Percentiles rank a stretch among this genome's conserved stretches.
Conservation (phyloP, 2,888 invertebrate species). For the Conops quadrifasciatus region DNA sequence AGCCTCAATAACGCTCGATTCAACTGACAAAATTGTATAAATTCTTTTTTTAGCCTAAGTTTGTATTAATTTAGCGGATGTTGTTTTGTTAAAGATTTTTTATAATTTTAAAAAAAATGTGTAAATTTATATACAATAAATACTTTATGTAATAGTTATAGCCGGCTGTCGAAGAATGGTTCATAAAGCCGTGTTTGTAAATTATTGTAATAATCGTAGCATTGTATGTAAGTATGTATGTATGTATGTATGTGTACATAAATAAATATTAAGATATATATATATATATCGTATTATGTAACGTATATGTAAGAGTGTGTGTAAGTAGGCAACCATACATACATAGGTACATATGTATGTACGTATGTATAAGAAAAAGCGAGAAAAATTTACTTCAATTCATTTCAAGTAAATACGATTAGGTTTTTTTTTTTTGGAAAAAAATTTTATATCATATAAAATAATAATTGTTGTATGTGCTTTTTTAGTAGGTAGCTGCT, state of each 20-base stretch:
- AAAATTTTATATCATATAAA: no score
- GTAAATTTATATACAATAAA: constrained; percentile 10
- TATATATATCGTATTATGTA: not conserved
- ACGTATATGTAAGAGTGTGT: no score
- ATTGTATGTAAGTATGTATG: not conserved
- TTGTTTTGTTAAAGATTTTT: constrained; percentile 40
- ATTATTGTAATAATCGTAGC: constrained; percentile 18
- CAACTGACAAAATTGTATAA: constrained; percentile 43
- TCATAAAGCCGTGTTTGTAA: constrained; percentile 12
- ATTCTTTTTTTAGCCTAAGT: constrained; percentile 34
- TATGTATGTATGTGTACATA: constrained; percentile 13
- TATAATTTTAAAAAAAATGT: constrained; percentile 26
- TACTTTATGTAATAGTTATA: no score
- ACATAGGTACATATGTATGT: no score
- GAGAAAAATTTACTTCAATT: no score
- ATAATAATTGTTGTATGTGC: no score
- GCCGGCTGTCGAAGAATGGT: no score
- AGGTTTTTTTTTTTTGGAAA: no score
- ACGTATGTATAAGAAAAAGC: no score
- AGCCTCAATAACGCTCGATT: constrained; percentile 29
- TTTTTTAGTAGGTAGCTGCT: no score
- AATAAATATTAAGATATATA: constrained; percentile 3
- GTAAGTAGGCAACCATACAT: no score
- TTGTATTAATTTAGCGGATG: constrained; percentile 33
- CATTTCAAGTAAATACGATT: no score